phyloP scores from a whole-genome alignment of 2,113 vertebrate genomes.

The Hyla sarda region DNA sequence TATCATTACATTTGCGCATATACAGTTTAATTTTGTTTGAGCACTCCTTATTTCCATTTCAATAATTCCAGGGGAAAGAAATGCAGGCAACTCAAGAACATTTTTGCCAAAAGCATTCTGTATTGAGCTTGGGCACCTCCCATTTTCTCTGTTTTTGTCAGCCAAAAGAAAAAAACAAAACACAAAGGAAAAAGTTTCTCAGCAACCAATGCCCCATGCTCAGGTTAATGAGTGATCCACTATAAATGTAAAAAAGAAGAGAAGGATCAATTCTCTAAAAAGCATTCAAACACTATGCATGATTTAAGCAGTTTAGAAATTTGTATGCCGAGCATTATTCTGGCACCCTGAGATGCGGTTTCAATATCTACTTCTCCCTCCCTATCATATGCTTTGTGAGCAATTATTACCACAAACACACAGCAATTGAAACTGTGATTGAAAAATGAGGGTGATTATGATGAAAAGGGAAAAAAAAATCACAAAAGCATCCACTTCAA shows the following conservation, averaged over 20 bases:
- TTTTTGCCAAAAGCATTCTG: neutral
- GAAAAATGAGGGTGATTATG: slow-evolving; percentile 49
- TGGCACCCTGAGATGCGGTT: slow-evolving; percentile 40
- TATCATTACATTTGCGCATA: too few relatives aligned
- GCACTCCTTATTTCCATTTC: too few relatives aligned
- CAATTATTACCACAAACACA: slow-evolving; percentile 47
- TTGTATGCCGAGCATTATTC: slow-evolving; percentile 32
- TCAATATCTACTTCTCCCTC: slow-evolving; percentile 28
- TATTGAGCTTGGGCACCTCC: neutral
- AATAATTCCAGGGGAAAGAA: too few relatives aligned
- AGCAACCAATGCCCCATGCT: slow-evolving; percentile 6
- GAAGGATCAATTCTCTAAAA: slow-evolving; percentile 2
- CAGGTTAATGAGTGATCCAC: slow-evolving; percentile 4
- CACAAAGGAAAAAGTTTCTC: neutral
- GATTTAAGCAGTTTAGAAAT: slow-evolving; percentile 22
- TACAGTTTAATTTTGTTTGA: too few relatives aligned
- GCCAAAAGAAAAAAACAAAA: neutral
- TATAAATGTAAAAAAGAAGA: neutral
- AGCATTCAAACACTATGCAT: slow-evolving; percentile 8
- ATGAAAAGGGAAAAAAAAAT: slow-evolving; percentile 31
- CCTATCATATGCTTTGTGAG: slow-evolving; percentile 45
- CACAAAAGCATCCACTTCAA: slow-evolving; percentile 16
- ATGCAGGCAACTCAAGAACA: too few relatives aligned
- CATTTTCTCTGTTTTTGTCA: neutral
- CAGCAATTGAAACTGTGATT: slow-evolving; percentile 37